A percentile compares a stretch with the other conserved stretches of the same genome.
phyloP scores from a whole-genome alignment of 2,888 invertebrate genomes.

The Chesias legatella region DNA sequence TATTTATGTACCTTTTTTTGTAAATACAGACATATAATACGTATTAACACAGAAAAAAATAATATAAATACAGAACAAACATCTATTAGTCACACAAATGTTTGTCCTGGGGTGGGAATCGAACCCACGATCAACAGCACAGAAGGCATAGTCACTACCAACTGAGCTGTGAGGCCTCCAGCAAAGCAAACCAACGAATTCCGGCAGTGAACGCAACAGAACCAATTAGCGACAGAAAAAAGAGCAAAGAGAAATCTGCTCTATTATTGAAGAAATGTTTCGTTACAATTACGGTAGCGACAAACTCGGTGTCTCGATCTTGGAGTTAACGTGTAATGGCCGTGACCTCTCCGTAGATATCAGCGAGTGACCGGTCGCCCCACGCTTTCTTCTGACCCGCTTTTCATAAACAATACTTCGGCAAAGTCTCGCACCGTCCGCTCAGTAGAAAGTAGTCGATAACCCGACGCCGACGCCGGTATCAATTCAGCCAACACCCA shows the following conservation, averaged over 20 bases:
- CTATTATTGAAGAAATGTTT: constrained; percentile 51
- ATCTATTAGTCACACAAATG: too few species aligned
- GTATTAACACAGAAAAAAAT: too few species aligned
- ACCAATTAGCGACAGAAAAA: constrained; percentile 55
- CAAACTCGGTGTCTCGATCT: constrained; percentile 39
- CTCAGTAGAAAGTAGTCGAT: constrained; percentile 72
- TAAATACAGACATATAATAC: too few species aligned
- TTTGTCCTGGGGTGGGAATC: too few species aligned
- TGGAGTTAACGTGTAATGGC: constrained; percentile 59
- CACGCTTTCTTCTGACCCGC: constrained; percentile 79
- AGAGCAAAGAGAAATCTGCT: constrained; percentile 62
- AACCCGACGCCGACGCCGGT: constrained; percentile 49
- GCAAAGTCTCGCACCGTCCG: constrained; percentile 53
- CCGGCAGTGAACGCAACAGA: constrained; percentile 41
- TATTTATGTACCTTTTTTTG: too few species aligned
- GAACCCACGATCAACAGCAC: too few species aligned
- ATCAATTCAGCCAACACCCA: constrained; percentile 45
- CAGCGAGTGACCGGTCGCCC: constrained; percentile 64
- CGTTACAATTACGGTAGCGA: constrained; percentile 53
- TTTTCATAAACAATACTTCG: constrained; percentile 78
- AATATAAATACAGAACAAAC: too few species aligned
- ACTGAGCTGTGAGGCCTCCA: too few species aligned
- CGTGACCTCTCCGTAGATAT: constrained; percentile 76
- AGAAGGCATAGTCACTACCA: too few species aligned
- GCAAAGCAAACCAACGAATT: constrained; percentile 40